These are phyloP conservation scores for Eledona agricola DNA, from an alignment of 2,888 invertebrate genomes.

Conservation along the genomic window DNA sequence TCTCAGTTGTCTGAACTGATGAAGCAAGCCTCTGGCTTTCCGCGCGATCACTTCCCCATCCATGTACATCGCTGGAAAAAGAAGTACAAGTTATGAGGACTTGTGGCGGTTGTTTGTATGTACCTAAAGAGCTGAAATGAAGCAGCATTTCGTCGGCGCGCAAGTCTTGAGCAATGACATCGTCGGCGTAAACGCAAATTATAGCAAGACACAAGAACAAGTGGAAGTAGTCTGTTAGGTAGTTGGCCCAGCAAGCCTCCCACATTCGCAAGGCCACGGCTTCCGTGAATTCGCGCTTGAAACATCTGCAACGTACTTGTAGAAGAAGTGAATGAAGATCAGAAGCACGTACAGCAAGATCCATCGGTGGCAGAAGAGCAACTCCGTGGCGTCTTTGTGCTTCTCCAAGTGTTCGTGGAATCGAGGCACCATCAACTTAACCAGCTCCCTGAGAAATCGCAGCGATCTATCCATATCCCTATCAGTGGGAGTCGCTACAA, in stretches of 20 bases:
- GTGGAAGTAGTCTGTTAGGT: constrained; percentile 95
- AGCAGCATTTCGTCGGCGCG: constrained; percentile 94
- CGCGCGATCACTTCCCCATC: constrained; percentile 88
- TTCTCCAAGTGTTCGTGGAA: constrained; percentile 87
- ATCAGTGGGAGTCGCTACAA: constrained; percentile 94
- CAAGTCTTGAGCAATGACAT: constrained; percentile 90
- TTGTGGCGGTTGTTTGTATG: constrained; percentile 38
- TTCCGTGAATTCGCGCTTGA: constrained; percentile 92
- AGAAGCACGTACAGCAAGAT: constrained; percentile 77
- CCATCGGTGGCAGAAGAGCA: constrained; percentile 95
- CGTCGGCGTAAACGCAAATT: constrained; percentile 90
- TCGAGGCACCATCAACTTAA: constrained; percentile 88
- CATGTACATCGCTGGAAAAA: constrained; percentile 89
- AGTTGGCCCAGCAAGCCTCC: constrained; percentile 98
- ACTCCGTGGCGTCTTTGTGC: constrained; percentile 86
- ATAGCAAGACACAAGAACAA: constrained; percentile 93
- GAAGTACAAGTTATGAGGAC: not conserved
- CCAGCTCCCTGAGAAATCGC: constrained; percentile 84
- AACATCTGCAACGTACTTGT: constrained; percentile 75
- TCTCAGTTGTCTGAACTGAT: constrained; percentile 88
- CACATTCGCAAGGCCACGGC: constrained; percentile 90
- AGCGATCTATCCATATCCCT: constrained; percentile 94
- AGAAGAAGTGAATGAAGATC: constrained; percentile 40
- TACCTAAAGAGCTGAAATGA: constrained; percentile 90
- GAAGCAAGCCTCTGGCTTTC: constrained; percentile 89